These are phyloP conservation scores for Hylomyscus alleni DNA, from an alignment of 2,797 vertebrate species.

Conservation along the genomic window DNA sequence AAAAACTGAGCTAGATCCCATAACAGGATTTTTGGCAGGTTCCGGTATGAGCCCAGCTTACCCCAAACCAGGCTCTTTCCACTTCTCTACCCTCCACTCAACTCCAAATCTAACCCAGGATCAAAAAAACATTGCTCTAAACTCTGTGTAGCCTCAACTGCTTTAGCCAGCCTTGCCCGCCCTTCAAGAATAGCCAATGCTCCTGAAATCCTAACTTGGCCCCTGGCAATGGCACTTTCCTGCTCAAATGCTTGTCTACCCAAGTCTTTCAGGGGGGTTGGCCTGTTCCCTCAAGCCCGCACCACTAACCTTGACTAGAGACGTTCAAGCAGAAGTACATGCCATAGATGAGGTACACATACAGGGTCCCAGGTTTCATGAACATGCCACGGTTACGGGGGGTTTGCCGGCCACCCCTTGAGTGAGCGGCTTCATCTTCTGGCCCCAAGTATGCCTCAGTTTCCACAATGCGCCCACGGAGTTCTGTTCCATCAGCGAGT, in stretches of 20 bases:
- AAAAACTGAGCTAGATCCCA: neutral
- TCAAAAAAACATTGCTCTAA: neutral
- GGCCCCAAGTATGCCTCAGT: conserved; percentile 97
- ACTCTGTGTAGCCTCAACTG: neutral
- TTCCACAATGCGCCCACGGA: conserved; percentile 95
- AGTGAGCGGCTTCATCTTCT: conserved; percentile 97
- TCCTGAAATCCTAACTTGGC: neutral
- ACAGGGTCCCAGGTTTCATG: conserved; percentile 97
- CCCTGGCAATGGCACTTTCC: neutral
- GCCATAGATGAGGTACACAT: conserved; percentile 97
- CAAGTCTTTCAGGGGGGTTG: neutral
- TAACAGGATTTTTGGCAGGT: neutral
- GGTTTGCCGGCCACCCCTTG: conserved; percentile 95
- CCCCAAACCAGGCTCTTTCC: neutral
- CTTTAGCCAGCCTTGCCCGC: neutral
- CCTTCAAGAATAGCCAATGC: neutral
- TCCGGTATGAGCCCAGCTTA: neutral
- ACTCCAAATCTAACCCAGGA: neutral
- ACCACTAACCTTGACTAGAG: conserved; percentile 94
- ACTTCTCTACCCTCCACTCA: neutral
- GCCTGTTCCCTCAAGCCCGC: neutral
- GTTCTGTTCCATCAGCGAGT: conserved; percentile 92
- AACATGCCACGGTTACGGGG: conserved; percentile 96
- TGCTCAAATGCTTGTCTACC: neutral
- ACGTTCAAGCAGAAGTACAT: conserved; percentile 97